phyloP scores from a whole-genome alignment of 2,113 vertebrate genomes.

The Aplodontia rufa region DNA sequence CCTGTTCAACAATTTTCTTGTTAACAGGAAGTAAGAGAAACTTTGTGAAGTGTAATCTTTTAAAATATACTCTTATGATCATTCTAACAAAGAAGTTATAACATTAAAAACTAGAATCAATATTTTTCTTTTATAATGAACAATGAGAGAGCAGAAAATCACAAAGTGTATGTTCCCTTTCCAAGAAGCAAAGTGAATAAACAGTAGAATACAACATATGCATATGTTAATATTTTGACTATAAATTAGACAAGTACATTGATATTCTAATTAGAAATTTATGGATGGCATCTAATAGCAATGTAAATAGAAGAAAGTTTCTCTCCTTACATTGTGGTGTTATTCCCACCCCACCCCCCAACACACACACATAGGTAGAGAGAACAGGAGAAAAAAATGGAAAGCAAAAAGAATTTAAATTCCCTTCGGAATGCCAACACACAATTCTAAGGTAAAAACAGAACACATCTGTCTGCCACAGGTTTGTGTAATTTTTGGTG shows the following conservation, averaged over 20 bases:
- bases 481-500: not conserved
- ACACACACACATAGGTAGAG: not conserved
- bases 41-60: not conserved
- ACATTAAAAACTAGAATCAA: constrained; percentile 7
- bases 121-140: not conserved
- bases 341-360: too few relatives aligned
- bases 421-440: not conserved
- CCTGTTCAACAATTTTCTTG: not conserved
- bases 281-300: not conserved
- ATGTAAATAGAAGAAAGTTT: not conserved
- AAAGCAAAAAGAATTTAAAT: not conserved
- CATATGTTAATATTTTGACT: not conserved
- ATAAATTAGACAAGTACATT: not conserved
- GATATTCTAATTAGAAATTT: not conserved
- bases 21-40: not conserved
- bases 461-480: not conserved
- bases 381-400: not conserved
- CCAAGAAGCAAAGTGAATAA: not conserved
- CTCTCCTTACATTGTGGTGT: not conserved
- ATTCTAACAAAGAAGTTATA: not conserved
- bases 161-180: not conserved
- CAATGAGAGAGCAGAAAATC: not conserved
- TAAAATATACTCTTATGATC: not conserved
- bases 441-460: not conserved
- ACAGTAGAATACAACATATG: not conserved